Evolutionary conservation across 2,113 vertebrate species (phyloP).

Genomic region (Salvelinus namaycush): DNA sequence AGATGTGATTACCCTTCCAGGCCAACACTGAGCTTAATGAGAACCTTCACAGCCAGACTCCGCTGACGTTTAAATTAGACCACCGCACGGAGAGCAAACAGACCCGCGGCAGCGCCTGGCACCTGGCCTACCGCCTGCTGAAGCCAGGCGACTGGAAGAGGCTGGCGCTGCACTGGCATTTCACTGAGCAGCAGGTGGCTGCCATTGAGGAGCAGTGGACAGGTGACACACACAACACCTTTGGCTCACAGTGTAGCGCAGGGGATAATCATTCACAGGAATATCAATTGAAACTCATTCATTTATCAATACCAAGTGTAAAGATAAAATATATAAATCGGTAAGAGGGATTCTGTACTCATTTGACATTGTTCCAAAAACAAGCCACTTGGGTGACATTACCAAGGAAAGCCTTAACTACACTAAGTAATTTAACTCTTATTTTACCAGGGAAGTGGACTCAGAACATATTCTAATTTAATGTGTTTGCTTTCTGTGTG

Average conservation of each 20-base stretch:
- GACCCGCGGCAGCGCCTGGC: slow-evolving; percentile 80
- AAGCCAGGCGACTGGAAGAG: slow-evolving; percentile 83
- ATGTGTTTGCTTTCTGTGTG: background rate
- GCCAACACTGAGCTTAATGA: slow-evolving; percentile 53
- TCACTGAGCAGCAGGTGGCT: slow-evolving; percentile 80
- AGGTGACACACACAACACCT: slow-evolving; percentile 67
- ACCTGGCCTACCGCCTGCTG: slow-evolving; percentile 79
- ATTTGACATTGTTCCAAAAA: background rate
- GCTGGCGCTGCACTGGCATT: slow-evolving; percentile 80
- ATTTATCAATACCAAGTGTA: too few relatives aligned
- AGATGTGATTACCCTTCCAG: slow-evolving; percentile 78
- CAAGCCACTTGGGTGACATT: too few relatives aligned
- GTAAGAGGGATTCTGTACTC: background rate
- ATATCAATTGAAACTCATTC: background rate
- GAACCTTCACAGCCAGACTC: slow-evolving; percentile 55
- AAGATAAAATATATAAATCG: too few relatives aligned
- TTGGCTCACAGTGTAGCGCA: background rate
- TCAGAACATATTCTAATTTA: too few relatives aligned
- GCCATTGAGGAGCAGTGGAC: slow-evolving; percentile 88
- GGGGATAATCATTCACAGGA: background rate
- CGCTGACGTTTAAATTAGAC: slow-evolving; percentile 87
- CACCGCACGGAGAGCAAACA: slow-evolving; percentile 81
- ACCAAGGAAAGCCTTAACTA: too few relatives aligned
- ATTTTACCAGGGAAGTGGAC: too few relatives aligned
- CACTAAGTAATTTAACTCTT: too few relatives aligned